Conservation (phyloP, 2,113 vertebrate species). For the Muntiacus reevesi region DNA sequence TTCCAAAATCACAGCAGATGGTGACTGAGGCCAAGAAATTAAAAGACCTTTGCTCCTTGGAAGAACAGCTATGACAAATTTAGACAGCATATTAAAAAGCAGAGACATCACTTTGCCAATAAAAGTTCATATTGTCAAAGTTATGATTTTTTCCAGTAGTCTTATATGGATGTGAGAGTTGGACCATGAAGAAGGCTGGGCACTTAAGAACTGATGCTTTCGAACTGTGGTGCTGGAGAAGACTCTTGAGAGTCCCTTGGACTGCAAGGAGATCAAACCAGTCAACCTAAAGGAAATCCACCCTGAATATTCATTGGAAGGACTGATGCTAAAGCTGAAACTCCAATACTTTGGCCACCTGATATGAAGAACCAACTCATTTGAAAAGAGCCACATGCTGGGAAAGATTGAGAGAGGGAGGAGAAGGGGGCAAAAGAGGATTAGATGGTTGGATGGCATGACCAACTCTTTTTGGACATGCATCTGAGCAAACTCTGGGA, state of each 20-base stretch:
- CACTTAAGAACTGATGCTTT: not conserved
- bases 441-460: not conserved
- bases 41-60: not conserved
- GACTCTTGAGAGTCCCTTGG: not conserved
- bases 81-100: not conserved
- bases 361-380: not conserved
- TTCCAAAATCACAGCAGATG: not conserved
- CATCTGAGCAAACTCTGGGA: not conserved
- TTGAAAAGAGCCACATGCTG: not conserved
- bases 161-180: not conserved
- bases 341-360: not conserved
- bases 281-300: not conserved
- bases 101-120: not conserved
- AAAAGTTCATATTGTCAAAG: not conserved
- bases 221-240: fast-evolving
- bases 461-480: not conserved
- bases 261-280: not conserved
- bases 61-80: not conserved
- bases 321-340: not conserved
- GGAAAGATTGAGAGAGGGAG: not conserved
- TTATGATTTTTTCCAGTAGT: not conserved
- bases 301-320: not conserved
- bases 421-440: not conserved
- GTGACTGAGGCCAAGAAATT: fast-evolving
- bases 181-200: not conserved